phyloP scores from a whole-genome alignment of 30 jellyfish, hydroid and myxozoan genomes.

The Aurelia aurita complex sp. Pacific region DNA sequence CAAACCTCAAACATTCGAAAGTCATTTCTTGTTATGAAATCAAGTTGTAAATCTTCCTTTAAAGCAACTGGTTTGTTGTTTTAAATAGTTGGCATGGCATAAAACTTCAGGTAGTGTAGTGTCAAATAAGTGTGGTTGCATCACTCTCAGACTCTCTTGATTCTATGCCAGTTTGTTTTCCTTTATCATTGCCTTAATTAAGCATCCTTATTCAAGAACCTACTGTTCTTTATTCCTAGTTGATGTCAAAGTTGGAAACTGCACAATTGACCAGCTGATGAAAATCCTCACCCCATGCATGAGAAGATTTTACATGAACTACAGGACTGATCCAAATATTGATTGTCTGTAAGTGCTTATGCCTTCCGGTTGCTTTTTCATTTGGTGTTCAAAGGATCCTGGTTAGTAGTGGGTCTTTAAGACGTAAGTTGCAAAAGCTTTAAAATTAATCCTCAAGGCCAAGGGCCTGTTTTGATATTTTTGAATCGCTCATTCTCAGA shows the following conservation, averaged over 20 bases:
- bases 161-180: not conserved
- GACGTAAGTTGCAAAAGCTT: not conserved
- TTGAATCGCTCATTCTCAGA: not conserved
- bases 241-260: constrained; percentile 37
- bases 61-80: too few species aligned
- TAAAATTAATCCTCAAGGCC: too few species aligned
- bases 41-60: too few species aligned
- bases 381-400: not conserved
- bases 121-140: not conserved
- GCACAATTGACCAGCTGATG: constrained; percentile 39
- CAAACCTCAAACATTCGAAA: too few species aligned
- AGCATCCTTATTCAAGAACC: too few species aligned
- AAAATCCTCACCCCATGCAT: constrained; percentile 31
- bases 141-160: not conserved
- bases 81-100: too few species aligned
- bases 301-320: constrained; percentile 37
- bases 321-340: constrained; percentile 31
- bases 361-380: not conserved
- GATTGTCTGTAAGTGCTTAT: constrained; percentile 32
- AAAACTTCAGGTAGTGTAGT: too few species aligned
- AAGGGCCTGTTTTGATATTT: not conserved
- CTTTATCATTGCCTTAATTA: too few species aligned
- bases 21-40: too few species aligned
- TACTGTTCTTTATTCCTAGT: not conserved
- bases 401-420: not conserved